These are phyloP conservation scores for Liasis olivaceus DNA, from an alignment of 2,797 vertebrate genomes.

Conservation along the genomic window DNA sequence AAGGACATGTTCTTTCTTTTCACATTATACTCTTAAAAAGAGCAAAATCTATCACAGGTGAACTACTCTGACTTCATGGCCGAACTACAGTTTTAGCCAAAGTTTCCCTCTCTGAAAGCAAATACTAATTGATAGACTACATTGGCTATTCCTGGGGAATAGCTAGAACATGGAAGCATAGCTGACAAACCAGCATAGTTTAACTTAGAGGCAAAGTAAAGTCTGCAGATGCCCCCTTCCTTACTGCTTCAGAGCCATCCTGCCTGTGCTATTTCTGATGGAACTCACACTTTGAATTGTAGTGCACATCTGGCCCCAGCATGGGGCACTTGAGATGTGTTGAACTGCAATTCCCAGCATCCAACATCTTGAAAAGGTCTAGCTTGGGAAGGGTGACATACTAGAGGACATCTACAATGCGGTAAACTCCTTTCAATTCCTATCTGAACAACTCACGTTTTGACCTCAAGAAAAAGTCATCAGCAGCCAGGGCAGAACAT, in stretches of 20 bases:
- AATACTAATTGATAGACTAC: background rate
- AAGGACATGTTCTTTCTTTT: background rate
- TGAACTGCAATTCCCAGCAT: no score
- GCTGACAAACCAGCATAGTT: background rate
- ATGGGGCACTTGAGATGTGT: no score
- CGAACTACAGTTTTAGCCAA: background rate
- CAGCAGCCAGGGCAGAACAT: background rate
- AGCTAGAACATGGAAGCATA: background rate
- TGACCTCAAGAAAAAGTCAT: background rate
- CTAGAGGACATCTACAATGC: background rate
- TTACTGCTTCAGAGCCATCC: fast-evolving
- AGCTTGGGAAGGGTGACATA: no score
- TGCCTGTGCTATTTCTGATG: background rate
- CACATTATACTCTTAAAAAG: background rate
- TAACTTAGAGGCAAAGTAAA: background rate
- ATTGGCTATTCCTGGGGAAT: background rate
- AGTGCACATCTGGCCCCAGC: background rate
- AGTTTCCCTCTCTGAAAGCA: background rate
- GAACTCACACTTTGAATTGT: background rate
- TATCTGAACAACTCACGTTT: background rate
- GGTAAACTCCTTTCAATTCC: background rate
- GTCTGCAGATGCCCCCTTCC: background rate
- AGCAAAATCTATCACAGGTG: background rate
- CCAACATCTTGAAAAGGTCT: no score
- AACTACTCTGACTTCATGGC: background rate